Percentiles rank a stretch among this genome's conserved stretches.
These are phyloP conservation scores for Kryphioiulus occultus DNA, from an alignment of 2,888 invertebrate species.

Conservation along the genomic window DNA sequence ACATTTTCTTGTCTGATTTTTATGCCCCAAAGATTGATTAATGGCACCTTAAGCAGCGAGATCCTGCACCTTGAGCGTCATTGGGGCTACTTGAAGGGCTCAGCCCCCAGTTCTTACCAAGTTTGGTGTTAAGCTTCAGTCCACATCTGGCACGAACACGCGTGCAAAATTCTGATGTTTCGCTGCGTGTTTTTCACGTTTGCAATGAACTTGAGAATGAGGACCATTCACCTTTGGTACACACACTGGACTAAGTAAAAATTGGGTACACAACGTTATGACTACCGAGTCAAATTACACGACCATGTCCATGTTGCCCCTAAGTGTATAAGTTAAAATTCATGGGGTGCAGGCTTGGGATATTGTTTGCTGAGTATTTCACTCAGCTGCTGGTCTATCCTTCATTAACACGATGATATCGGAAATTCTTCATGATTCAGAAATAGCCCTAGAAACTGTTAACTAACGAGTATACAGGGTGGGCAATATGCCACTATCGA, in stretches of 20 bases:
- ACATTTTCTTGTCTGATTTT: background rate
- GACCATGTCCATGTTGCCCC: background rate
- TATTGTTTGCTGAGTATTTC: too few species aligned
- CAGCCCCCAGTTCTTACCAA: background rate
- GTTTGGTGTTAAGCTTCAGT: background rate
- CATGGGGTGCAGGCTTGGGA: too few species aligned
- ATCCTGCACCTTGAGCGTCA: background rate
- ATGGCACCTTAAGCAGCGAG: slow-evolving; percentile 12
- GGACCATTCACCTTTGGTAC: background rate
- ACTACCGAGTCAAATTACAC: background rate
- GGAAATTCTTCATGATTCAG: too few species aligned
- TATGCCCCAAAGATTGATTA: background rate
- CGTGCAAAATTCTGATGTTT: background rate
- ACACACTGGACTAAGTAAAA: background rate
- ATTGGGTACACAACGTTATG: background rate
- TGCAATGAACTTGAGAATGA: background rate
- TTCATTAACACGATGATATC: too few species aligned
- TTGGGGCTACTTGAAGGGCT: background rate
- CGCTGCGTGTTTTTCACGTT: background rate
- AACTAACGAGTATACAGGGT: too few species aligned
- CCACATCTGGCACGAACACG: background rate
- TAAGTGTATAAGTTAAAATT: too few species aligned
- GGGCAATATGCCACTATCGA: too few species aligned
- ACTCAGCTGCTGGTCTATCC: too few species aligned
- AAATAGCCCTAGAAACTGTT: too few species aligned